Base-by-base conservation (phyloP, 2,113 vertebrate species). In the Antigone vipio region DNA sequence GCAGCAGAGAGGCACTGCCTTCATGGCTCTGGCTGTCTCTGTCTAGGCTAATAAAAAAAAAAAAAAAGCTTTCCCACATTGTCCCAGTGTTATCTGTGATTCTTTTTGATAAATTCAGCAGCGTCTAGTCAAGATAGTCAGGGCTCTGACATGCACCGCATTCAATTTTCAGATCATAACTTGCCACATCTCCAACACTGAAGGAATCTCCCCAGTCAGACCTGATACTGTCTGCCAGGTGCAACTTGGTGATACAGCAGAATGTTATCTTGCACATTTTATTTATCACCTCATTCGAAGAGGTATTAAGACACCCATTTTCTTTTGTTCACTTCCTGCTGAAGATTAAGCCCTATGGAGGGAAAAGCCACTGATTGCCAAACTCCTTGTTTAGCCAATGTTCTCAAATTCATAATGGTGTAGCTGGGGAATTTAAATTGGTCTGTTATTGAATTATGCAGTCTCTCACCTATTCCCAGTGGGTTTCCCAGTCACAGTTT, bases 281-380 rank as follows among this genome's bases (percentile, higher is more conserved):
- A 91, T 92, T 92, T 91, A 96, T 84, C 71, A 55, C 27, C 24
- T 81, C 38, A 49, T 93, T 94, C 6, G 0, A 78, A 83, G 35
- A 71, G 68, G 55, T 68, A 89, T 66, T 74, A 75, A 89, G 38
- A 84, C 34, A 71, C 42, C 5, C 35, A 59, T 15, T 86, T 52
- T 56, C 67, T 67, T 83, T 77, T 77, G 68, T 75, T 95, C 14
- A 2, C 69, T 86, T 84, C 52, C 69, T 80, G 42, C 63, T 84
- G 59, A 95, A 97, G 73, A 95, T 93, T 93, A 91, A 93, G 34
- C 14, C 45, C 74, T 76, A 5, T n/a, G 45, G 88, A 95, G 56
- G 34, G 27, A 89, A 50, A 93, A 93, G 67, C 3, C 68, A 85
- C 50, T 90, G 84, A 88, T 11, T 93, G 73, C 50, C 83, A 81